Percentiles rank a stretch among this genome's conserved stretches.
Conservation (phyloP, 2,888 invertebrate genomes). For the Euplexia lucipara region DNA sequence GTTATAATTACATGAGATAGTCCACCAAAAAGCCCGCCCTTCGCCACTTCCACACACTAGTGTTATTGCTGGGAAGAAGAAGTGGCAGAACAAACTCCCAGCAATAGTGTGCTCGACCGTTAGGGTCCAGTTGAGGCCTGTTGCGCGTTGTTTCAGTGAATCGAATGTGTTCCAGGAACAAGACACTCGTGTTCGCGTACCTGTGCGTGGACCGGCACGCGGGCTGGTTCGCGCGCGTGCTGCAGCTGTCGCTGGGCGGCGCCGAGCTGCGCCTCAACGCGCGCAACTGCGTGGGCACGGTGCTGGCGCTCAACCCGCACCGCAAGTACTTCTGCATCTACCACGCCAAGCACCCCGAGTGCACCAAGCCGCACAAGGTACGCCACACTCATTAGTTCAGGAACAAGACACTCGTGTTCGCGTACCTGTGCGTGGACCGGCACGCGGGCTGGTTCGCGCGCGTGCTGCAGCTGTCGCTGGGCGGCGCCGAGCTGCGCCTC, state of each 20-base stretch:
- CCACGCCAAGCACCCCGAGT: slow-evolving; percentile 98
- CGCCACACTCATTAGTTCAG: slow-evolving; percentile 90
- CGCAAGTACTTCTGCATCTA: slow-evolving; percentile 99
- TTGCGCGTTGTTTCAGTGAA: no score
- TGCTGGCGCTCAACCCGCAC: slow-evolving; percentile 98
- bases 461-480: slow-evolving; percentile 96
- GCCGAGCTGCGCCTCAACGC: slow-evolving; percentile 97
- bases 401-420: slow-evolving; percentile 99
- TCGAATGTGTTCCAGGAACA: slow-evolving; percentile 97
- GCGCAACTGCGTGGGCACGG: slow-evolving; percentile 98
- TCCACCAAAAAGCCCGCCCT: no score
- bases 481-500: slow-evolving; percentile 96
- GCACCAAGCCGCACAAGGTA: slow-evolving; percentile 93
- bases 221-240: slow-evolving; percentile 97
- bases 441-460: slow-evolving; percentile 98
- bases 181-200: slow-evolving; percentile 98
- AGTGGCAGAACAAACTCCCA: no score
- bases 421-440: slow-evolving; percentile 97
- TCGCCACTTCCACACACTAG: no score
- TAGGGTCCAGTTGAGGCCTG: no score
- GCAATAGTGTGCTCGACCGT: no score
- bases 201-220: slow-evolving; percentile 98
- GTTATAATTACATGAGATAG: no score
- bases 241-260: slow-evolving; percentile 96
- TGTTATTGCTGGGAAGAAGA: no score